Evolutionary conservation across 1,140 invertebrate species (phyloP).

Genomic region (Papilio helenus): DNA sequence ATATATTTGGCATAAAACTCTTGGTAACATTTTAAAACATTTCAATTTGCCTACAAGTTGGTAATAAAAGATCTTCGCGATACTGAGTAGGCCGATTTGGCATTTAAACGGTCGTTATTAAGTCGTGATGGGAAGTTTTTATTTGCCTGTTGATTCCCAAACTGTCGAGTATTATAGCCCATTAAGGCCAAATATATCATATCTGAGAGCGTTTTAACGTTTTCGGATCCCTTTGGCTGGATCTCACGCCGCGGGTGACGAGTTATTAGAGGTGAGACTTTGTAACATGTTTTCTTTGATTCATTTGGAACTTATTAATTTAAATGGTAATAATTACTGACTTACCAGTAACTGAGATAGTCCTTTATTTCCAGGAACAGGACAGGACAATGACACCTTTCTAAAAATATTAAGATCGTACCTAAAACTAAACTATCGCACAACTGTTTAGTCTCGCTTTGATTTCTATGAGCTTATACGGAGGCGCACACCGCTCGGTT

Average conservation of each 20-base stretch:
- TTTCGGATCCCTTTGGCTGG: slow-evolving; percentile 40
- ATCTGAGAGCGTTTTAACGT: slow-evolving; percentile 45
- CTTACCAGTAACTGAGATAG: no score
- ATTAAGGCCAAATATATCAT: slow-evolving; percentile 51
- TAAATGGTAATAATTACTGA: background rate
- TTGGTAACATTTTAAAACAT: slow-evolving; percentile 22
- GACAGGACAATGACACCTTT: no score
- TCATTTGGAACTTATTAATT: background rate
- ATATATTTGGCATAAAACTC: background rate
- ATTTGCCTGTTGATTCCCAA: slow-evolving; percentile 60
- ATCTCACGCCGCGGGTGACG: background rate
- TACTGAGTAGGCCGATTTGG: slow-evolving; percentile 36
- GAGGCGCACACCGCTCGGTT: no score
- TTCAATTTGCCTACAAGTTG: slow-evolving; percentile 37
- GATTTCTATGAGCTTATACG: no score
- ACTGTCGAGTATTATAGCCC: slow-evolving; percentile 51
- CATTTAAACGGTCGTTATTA: slow-evolving; percentile 38
- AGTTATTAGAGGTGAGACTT: background rate
- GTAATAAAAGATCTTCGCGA: slow-evolving; percentile 28
- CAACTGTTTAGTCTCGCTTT: no score
- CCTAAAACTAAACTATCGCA: no score
- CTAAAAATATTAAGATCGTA: no score
- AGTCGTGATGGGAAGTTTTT: slow-evolving; percentile 51
- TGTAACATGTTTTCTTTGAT: background rate
- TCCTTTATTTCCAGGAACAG: no score